Conservation (phyloP, 2,888 invertebrate species). For the Podabrus alpinus region DNA sequence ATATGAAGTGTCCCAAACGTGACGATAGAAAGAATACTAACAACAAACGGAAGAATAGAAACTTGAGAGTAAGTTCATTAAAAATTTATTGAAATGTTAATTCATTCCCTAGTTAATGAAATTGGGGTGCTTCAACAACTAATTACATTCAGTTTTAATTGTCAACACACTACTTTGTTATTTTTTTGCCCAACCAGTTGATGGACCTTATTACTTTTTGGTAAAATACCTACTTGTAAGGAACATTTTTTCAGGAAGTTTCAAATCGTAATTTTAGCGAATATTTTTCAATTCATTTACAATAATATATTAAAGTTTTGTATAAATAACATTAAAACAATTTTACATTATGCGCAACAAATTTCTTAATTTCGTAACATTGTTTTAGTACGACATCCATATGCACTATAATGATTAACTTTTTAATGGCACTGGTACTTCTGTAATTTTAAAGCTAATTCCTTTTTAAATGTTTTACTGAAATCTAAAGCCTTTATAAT, state of each 20-base stretch:
- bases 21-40: background rate
- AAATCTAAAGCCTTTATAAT: background rate
- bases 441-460: background rate
- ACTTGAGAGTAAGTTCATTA: background rate
- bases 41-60: background rate
- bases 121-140: background rate
- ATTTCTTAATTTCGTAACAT: too few species aligned
- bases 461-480: background rate
- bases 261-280: too few species aligned
- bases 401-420: background rate
- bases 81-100: background rate
- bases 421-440: background rate
- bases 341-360: too few species aligned
- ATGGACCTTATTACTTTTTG: background rate
- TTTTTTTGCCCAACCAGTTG: background rate
- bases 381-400: too few species aligned
- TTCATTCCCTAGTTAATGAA: background rate
- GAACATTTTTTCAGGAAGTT: too few species aligned
- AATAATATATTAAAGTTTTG: too few species aligned
- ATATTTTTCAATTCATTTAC: too few species aligned
- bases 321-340: too few species aligned
- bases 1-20: conserved; percentile 17
- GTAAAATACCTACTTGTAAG: too few species aligned
- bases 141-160: background rate
- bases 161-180: background rate